Evolutionary conservation across 2,888 invertebrate species (phyloP), one percentile per base, ranked within the genome.

Genomic region (Limenitis camilla): DNA sequence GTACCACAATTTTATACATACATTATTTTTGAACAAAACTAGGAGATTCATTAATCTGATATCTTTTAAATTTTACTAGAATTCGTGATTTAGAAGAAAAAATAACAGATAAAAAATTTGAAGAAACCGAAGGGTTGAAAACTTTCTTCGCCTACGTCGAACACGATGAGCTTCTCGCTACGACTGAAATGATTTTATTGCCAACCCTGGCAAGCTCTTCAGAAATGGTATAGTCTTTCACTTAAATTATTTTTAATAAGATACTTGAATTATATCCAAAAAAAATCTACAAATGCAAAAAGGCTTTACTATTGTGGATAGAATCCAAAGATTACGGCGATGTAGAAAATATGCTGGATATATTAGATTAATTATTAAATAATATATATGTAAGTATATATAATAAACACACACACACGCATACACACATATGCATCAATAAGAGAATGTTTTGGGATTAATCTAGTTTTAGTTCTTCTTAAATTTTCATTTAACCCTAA

Each of bases 111-210:
- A 35, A 40, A 6, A 52, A 49, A 5, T 62, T 59, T 29, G 55
- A 67, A 46, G 58, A 67, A 10, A 49, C 52, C n/a, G 61, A 50
- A 32, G 80, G 77, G 0, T 56, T 80, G 9, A 53, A 58, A 0
- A 67, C 63, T 6, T 74, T 78, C 41, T 71, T 72, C 53, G 64
- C 67, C 0, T 56, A 70, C 19, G 63, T 74, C 5, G 74, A 74
- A 9, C 51, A 66, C 0, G 80, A 81, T 19, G 81, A 82, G 56
- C 63, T 82, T 4, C 54, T 67, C 6, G 75, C 73, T 1, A 73
- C 76, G 0, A 64, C 67, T 6, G 75, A 76, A n/a, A 57, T 76
- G 42, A 67, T 75, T 8, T 59, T 69, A 31, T 33, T 76, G 48
- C 66, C 72, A n/a, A 76, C 79, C 19, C 59, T 72, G 5, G 59